These are phyloP conservation scores for Megalurothrips usitatus DNA, from an alignment of 2,888 invertebrate species.

Conservation along the genomic window DNA sequence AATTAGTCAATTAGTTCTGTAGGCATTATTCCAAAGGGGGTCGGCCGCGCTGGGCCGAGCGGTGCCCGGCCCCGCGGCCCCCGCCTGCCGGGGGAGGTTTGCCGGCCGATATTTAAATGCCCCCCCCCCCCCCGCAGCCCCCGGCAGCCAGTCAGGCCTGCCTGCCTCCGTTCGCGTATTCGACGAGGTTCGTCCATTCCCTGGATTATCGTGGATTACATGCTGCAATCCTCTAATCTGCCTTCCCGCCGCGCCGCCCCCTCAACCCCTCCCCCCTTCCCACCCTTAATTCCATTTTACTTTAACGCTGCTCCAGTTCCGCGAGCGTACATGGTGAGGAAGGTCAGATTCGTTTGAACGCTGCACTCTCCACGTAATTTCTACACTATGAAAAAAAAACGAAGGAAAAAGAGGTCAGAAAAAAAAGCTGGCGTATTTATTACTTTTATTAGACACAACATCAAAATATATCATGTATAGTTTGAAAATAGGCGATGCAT, in stretches of 20 bases:
- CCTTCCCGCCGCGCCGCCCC: neutral
- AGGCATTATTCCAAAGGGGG: neutral
- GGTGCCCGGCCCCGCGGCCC: neutral
- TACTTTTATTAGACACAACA: too few relatives aligned
- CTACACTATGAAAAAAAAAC: too few relatives aligned
- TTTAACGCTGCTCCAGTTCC: too few relatives aligned
- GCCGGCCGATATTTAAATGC: neutral
- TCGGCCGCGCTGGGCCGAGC: too few relatives aligned
- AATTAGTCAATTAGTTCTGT: slow-evolving; percentile 9
- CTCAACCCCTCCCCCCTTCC: neutral
- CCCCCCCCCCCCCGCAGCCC: neutral
- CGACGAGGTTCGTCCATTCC: neutral
- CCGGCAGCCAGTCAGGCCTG: neutral
- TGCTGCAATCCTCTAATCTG: neutral
- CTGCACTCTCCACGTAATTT: too few relatives aligned
- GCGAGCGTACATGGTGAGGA: too few relatives aligned
- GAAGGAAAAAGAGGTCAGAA: too few relatives aligned
- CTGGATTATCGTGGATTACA: neutral
- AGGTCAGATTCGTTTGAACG: too few relatives aligned
- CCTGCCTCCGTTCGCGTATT: neutral
- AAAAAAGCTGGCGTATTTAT: too few relatives aligned
- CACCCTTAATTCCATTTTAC: neutral
- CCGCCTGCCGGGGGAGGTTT: neutral
- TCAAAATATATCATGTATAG: too few relatives aligned
- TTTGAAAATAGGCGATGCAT: too few relatives aligned